Evolutionary conservation across 2,888 invertebrate species (phyloP), one percentile per base, ranked within the genome.

Genomic region (Sphinx pinastri): DNA sequence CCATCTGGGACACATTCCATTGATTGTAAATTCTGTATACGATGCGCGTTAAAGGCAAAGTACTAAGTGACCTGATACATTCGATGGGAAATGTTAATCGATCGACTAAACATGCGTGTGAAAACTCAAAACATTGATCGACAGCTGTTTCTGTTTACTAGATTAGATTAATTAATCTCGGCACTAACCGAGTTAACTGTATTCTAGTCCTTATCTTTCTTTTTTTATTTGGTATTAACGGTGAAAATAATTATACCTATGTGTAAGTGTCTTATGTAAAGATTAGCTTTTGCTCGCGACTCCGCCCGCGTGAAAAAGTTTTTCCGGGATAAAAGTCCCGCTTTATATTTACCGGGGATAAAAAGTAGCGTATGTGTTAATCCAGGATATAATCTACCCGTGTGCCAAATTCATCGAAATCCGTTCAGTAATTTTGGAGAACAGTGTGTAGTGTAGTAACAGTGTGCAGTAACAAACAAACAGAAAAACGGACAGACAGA

Each of bases 71-170:
- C 11, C 47, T 47, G 49, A 82, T 79, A 82, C 84, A 83, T 88
- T 88, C 78, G 78, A 86, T 87, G 84, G 85, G 84, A 78, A 81
- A 78, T 84, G 80, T 88, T 88, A 91, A 74, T 55, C 76, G 81
- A 71, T 80, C 82, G 79, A 69, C 79, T 83, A 86, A 87, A 88
- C 84, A 83, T 75, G 80, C 85, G 85, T 90, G 90, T 83, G 89
- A 90, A 91, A 75, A 76, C 75, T 75, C 77, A 81, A 78, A 84
- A 38, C 38, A 38, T 38, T 38, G 82, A 86, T 88, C 82, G 81
- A 80, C 80, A 73, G 75, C 68, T 66, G 68, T 63, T 66, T 45
- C 68, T 63, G 57, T 71, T 68, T 52, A 66, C 45, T 38, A 19
- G 55, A 59, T 68, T 71, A 71, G 67, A 66, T 57, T 31, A 47